A percentile compares a stretch with the other conserved stretches of the same genome.
Conservation (phyloP, 2,888 invertebrate species). For the Plebejus melissa region DNA sequence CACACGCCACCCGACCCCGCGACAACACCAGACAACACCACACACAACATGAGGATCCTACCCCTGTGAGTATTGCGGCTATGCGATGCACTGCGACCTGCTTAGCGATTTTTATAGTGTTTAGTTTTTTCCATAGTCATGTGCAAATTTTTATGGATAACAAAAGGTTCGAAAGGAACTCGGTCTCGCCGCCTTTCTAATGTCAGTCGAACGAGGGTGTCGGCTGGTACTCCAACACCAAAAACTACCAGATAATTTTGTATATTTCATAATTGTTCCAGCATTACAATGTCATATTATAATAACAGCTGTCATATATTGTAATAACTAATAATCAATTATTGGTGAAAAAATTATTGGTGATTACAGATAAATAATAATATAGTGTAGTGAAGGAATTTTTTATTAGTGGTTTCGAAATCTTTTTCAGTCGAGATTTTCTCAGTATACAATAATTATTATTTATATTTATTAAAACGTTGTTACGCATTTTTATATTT, state of each 20-base stretch:
- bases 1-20: slow-evolving; percentile 47
- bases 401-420: background rate
- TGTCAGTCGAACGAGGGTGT: slow-evolving; percentile 44
- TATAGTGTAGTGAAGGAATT: background rate
- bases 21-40: slow-evolving; percentile 42
- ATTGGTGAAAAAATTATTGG: background rate
- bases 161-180: slow-evolving; percentile 33
- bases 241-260: background rate
- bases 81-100: slow-evolving; percentile 66
- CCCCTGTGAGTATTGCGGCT: slow-evolving; percentile 64
- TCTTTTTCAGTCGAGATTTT: background rate
- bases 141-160: background rate
- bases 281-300: background rate
- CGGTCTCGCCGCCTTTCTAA: slow-evolving; percentile 54
- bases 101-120: slow-evolving; percentile 15
- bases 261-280: background rate
- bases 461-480: no score
- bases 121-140: background rate
- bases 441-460: background rate
- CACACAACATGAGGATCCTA: slow-evolving; percentile 62
- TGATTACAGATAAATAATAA: background rate
- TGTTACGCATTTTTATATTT: no score
- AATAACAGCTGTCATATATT: no score
- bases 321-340: no score
- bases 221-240: background rate